phyloP scores from a whole-genome alignment of 2,113 vertebrate genomes.

The Dunckerocampus dactyliophorus region DNA sequence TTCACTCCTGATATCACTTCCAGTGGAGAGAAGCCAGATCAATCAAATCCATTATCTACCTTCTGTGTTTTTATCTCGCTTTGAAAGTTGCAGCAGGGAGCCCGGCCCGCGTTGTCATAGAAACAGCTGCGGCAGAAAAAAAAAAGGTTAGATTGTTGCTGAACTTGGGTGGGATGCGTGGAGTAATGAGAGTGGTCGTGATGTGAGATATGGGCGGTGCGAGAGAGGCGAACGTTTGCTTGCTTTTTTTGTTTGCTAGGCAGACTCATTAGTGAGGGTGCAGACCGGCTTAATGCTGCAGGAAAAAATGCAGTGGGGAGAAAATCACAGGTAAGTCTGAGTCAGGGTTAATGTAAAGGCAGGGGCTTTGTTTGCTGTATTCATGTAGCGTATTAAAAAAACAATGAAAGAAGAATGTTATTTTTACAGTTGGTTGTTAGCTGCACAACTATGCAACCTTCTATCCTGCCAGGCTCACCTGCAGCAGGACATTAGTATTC shows the following conservation, averaged over 20 bases:
- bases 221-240: constrained; percentile 3
- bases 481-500: constrained; percentile 42
- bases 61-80: constrained; percentile 63
- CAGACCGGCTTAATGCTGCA: constrained; percentile 2
- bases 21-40: constrained; percentile 36
- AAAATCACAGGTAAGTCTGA: constrained; percentile 1
- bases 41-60: constrained; percentile 69
- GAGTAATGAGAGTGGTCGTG: constrained; percentile 60
- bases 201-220: constrained; percentile 46
- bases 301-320: constrained; percentile 21
- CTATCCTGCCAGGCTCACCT: constrained; percentile 32
- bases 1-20: constrained; percentile 35
- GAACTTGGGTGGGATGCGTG: constrained; percentile 60
- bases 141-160: constrained; percentile 65
- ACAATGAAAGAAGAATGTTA: constrained; percentile 35
- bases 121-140: constrained; percentile 59
- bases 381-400: constrained; percentile 46
- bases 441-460: constrained; percentile 39
- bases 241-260: constrained; percentile 49
- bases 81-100: constrained; percentile 59
- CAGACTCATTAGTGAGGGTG: constrained; percentile 14
- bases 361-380: constrained; percentile 37
- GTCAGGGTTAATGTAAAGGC: constrained; percentile 26
- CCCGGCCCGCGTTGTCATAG: constrained; percentile 67
- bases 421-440: constrained; percentile 44